Conservation (phyloP, 2,888 invertebrate genomes). For the Aphrophora alni region DNA sequence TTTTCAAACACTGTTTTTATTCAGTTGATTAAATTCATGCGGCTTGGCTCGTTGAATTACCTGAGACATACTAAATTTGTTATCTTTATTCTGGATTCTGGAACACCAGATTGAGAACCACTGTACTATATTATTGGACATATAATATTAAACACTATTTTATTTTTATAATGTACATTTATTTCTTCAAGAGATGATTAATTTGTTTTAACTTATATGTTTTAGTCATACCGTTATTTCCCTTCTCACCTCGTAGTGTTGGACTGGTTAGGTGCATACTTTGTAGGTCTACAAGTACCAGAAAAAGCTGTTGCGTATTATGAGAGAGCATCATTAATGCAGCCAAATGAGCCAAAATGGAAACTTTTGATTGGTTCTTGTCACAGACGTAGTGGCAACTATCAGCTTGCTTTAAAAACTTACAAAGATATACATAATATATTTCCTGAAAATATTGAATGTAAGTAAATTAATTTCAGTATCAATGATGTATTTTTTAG, state of each 20-base stretch:
- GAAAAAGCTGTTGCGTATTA: constrained; percentile 87
- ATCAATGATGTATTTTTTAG: constrained; percentile 10
- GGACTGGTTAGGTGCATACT: constrained; percentile 89
- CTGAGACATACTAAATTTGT: too few species aligned
- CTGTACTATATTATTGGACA: too few species aligned
- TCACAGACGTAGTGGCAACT: constrained; percentile 81
- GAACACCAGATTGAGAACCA: too few species aligned
- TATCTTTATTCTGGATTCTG: too few species aligned
- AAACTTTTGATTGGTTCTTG: constrained; percentile 86
- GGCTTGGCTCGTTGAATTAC: too few species aligned
- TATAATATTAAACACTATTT: too few species aligned
- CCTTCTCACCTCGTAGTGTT: constrained; percentile 78
- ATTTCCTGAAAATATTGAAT: constrained; percentile 95
- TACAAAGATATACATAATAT: constrained; percentile 85
- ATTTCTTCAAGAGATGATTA: too few species aligned
- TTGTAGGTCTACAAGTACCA: constrained; percentile 85
- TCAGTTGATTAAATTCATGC: too few species aligned
- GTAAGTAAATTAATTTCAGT: constrained; percentile 60
- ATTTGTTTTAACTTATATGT: constrained; percentile 35
- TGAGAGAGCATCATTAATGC: constrained; percentile 76
- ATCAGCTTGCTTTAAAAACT: constrained; percentile 80
- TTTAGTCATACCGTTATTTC: constrained; percentile 72
- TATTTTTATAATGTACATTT: too few species aligned
- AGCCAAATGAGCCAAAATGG: constrained; percentile 84
- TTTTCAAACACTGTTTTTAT: too few species aligned